Percentiles rank a stretch among this genome's conserved stretches.
phyloP scores from a whole-genome alignment of 1,140 invertebrate genomes.

The Drosophila micromelanica region DNA sequence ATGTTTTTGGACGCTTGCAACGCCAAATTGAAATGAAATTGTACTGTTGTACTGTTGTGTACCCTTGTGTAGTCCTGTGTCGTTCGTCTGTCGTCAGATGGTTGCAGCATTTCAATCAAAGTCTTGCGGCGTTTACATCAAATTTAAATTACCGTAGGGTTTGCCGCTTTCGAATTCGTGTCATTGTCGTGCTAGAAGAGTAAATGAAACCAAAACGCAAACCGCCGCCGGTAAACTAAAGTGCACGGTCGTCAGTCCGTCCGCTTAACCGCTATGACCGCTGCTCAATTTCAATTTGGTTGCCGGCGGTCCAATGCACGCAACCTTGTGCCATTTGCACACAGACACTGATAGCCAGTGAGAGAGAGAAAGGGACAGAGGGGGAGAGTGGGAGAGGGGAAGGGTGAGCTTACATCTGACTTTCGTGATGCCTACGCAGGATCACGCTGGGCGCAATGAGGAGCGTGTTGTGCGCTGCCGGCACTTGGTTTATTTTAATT shows the following conservation, averaged over 20 bases:
- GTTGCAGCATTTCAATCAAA: constrained; percentile 47
- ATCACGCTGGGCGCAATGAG: constrained; percentile 33
- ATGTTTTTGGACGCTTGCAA: constrained; percentile 38
- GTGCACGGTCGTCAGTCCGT: constrained; percentile 2
- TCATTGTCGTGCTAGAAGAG: background rate
- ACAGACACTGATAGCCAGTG: constrained; percentile 19
- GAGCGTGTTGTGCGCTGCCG: constrained; percentile 48
- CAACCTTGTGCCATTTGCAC: constrained; percentile 70
- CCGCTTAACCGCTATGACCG: constrained; percentile 12
- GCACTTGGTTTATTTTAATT: constrained; percentile 82
- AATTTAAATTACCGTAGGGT: background rate
- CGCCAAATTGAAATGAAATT: constrained; percentile 60
- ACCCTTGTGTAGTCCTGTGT: constrained; percentile 13
- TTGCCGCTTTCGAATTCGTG: background rate
- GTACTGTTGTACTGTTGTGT: constrained; percentile 18
- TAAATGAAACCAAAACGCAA: constrained; percentile 26
- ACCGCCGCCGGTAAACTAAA: constrained; percentile 31
- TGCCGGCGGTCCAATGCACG: constrained; percentile 22
- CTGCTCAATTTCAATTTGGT: constrained; percentile 56
- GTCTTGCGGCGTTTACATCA: constrained; percentile 4
- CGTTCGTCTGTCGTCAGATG: constrained; percentile 6
- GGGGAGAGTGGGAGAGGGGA: background rate
- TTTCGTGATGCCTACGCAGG: constrained; percentile 58
- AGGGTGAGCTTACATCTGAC: constrained; percentile 36
- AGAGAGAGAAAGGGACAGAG: constrained; percentile 7